Evolutionary conservation across 2,113 vertebrate genomes (phyloP).

Genomic region (Anser cygnoides): DNA sequence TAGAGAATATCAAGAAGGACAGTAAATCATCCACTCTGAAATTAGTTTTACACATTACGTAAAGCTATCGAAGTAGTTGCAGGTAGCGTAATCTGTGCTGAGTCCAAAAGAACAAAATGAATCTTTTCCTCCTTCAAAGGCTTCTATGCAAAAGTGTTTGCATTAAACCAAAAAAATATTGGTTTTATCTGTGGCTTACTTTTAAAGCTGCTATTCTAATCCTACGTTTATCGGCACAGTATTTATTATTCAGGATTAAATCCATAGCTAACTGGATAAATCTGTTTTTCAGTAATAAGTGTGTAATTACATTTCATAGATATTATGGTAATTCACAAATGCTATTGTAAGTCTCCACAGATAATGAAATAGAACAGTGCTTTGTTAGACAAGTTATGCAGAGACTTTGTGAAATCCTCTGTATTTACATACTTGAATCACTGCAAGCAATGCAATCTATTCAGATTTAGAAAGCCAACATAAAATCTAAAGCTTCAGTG

Average conservation of each 20-base stretch:
- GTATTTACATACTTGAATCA: not conserved
- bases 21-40: not conserved
- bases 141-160: not conserved
- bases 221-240: not conserved
- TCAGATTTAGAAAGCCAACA: not conserved
- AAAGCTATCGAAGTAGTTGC: not conserved
- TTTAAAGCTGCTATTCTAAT: slow-evolving; percentile 18
- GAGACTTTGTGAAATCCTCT: not conserved
- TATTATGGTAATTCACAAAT: not conserved
- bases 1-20: not conserved
- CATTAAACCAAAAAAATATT: not conserved
- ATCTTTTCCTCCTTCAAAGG: not conserved
- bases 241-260: not conserved
- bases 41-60: not conserved
- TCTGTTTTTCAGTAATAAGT: not conserved
- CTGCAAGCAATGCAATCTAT: not conserved
- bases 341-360: not conserved
- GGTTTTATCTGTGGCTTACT: not conserved
- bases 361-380: not conserved
- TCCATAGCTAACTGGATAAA: not conserved
- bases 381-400: not conserved
- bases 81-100: not conserved
- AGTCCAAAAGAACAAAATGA: not conserved
- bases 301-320: slow-evolving; percentile 32
- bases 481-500: not conserved